phyloP scores from a whole-genome alignment of 2,113 vertebrate species.

The Nothoprocta pentlandii region DNA sequence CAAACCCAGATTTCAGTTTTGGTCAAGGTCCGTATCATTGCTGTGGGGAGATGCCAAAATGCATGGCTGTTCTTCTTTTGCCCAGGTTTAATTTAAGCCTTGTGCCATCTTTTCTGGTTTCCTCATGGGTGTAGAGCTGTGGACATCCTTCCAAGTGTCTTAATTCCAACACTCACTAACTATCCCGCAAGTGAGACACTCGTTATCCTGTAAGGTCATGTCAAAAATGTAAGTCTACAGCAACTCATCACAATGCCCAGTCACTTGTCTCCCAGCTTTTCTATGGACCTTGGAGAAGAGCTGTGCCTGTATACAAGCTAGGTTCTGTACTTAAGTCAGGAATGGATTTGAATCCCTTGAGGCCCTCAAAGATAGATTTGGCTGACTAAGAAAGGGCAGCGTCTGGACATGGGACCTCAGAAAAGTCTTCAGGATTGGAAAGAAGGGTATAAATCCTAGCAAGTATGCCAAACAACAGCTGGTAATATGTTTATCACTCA shows the following conservation, averaged over 20 bases:
- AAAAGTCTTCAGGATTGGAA: not conserved
- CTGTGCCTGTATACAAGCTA: not conserved
- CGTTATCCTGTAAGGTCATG: accelerated
- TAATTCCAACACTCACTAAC: not conserved
- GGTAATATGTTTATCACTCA: not conserved
- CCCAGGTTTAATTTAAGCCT: accelerated
- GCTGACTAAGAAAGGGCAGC: not conserved
- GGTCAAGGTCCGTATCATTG: not conserved
- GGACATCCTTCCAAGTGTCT: not conserved
- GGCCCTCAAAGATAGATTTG: not conserved
- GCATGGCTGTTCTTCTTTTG: not conserved
- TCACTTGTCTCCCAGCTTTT: not conserved
- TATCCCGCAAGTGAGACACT: not conserved
- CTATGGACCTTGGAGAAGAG: not conserved
- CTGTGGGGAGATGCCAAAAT: not conserved
- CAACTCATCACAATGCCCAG: not conserved
- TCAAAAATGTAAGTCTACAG: not conserved
- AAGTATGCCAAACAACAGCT: not conserved
- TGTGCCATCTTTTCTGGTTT: not conserved
- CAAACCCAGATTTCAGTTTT: not conserved
- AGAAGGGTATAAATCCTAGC: not conserved
- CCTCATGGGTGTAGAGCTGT: not conserved
- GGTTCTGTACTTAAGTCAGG: not conserved
- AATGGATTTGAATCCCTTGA: not conserved
- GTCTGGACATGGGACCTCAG: not conserved